A percentile compares a stretch with the other conserved stretches of the same genome.
Conservation (phyloP, 2,113 vertebrate species). For the Strigops habroptila region DNA sequence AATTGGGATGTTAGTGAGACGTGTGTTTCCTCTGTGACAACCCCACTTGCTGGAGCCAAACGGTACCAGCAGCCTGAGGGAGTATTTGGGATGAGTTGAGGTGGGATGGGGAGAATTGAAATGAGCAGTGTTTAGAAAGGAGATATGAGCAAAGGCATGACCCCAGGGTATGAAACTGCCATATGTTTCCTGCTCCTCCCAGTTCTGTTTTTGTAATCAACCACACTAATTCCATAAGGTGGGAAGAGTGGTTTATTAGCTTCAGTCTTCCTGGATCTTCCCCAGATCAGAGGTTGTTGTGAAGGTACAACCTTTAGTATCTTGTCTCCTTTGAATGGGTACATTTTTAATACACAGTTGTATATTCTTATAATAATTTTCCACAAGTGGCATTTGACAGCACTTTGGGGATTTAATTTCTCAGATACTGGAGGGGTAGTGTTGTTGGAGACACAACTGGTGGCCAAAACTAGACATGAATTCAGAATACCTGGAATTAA, state of each 20-base stretch:
- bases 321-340: background rate
- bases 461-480: background rate
- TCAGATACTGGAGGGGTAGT: background rate
- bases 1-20: background rate
- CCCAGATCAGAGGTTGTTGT: background rate
- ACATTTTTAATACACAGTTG: background rate
- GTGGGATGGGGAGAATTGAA: background rate
- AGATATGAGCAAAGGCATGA: background rate
- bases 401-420: background rate
- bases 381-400: background rate
- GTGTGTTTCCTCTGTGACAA: background rate
- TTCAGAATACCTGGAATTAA: background rate
- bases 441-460: too few species aligned
- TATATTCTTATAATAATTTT: background rate
- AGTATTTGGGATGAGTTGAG: background rate
- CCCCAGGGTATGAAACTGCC: background rate
- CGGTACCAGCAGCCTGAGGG: too few species aligned
- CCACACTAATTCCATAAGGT: background rate
- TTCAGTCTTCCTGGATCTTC: background rate
- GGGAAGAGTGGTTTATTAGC: background rate
- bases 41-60: background rate
- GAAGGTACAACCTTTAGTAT: background rate
- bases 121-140: background rate
- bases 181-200: background rate
- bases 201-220: background rate